Evolutionary conservation across 2,797 vertebrate species (phyloP).

Genomic region (Neosilurus hyrtlii): DNA sequence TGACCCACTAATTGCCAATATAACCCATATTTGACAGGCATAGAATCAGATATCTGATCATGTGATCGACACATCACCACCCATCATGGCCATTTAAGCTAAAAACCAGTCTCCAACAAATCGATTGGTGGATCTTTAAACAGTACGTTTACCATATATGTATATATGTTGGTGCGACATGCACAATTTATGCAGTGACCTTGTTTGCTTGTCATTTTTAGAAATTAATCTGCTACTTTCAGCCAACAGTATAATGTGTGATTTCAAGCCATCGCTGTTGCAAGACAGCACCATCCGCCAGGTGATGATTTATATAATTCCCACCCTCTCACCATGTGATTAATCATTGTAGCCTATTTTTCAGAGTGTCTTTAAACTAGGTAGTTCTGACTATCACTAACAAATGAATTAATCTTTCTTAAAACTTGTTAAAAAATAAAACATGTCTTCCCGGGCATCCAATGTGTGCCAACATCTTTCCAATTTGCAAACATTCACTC

Average conservation of each 20-base stretch:
- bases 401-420: not conserved
- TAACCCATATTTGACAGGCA: too few species aligned
- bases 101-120: too few species aligned
- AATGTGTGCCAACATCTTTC: not conserved
- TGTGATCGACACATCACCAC: too few species aligned
- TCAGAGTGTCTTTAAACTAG: not conserved
- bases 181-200: conserved; percentile 1
- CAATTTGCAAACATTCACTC: not conserved
- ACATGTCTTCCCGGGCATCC: not conserved
- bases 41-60: too few species aligned
- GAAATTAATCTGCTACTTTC: not conserved
- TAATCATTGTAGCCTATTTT: conserved; percentile 3
- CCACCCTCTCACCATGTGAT: not conserved
- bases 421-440: not conserved
- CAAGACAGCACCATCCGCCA: conserved; percentile 3
- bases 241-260: conserved; percentile 20
- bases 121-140: too few species aligned
- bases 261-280: conserved; percentile 10
- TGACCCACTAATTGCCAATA: too few species aligned
- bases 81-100: too few species aligned
- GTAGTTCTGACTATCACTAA: not conserved
- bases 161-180: not conserved
- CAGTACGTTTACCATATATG: not conserved
- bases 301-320: conserved; percentile 21
- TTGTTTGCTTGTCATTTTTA: conserved; percentile 7